Conservation (phyloP, 2,888 invertebrate genomes). For the Pardosa pseudoannulata region DNA sequence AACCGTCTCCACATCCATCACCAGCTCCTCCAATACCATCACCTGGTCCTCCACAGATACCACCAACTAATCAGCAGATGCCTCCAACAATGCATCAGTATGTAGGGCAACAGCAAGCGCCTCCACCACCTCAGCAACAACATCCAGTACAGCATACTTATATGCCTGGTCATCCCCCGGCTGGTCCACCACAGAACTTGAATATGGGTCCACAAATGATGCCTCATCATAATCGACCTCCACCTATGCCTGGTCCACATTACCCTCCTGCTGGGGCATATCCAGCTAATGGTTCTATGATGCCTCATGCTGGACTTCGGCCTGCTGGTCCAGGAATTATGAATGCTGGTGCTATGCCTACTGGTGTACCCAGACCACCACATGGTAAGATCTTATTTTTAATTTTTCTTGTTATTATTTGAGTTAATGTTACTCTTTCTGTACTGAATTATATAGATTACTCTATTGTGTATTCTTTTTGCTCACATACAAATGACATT, state of each 20-base stretch:
- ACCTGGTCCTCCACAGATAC: constrained; percentile 46
- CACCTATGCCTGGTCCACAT: constrained; percentile 44
- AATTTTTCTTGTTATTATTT: too few species aligned
- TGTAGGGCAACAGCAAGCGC: background rate
- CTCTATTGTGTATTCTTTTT: too few species aligned
- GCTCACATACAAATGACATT: too few species aligned
- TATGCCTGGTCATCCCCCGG: constrained; percentile 50
- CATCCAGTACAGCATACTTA: constrained; percentile 35
- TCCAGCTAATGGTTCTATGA: constrained; percentile 64
- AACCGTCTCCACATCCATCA: constrained; percentile 64
- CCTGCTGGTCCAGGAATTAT: constrained; percentile 60
- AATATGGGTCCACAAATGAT: constrained; percentile 60
- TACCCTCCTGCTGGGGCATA: constrained; percentile 60
- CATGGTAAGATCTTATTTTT: constrained; percentile 46
- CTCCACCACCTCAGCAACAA: constrained; percentile 20
- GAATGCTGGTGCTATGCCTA: constrained; percentile 52
- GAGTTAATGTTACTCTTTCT: too few species aligned
- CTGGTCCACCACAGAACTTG: constrained; percentile 38
- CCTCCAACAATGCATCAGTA: constrained; percentile 23
- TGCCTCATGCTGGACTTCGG: constrained; percentile 47
- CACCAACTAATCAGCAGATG: constrained; percentile 31
- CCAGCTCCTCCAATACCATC: constrained; percentile 64
- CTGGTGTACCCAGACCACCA: constrained; percentile 52
- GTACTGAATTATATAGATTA: too few species aligned
- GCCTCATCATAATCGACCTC: constrained; percentile 44